Evolutionary conservation across 2,888 invertebrate species (phyloP).

Genomic region (Lottia scabra): DNA sequence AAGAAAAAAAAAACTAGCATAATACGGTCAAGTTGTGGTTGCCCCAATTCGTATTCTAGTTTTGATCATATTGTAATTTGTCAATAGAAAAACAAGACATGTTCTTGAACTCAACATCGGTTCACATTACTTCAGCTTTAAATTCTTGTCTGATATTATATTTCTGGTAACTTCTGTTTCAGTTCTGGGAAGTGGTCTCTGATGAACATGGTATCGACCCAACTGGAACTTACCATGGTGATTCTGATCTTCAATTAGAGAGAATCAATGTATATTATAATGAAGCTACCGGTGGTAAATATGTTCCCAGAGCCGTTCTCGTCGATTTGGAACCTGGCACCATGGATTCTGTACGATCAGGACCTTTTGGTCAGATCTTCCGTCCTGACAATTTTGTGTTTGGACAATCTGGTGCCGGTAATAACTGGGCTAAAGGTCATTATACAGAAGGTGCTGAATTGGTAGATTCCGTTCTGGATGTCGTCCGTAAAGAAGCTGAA

Average conservation of each 20-base stretch:
- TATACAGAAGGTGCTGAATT: too few species aligned
- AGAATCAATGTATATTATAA: conserved; percentile 10
- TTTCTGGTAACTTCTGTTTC: neutral
- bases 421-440: too few species aligned
- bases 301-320: neutral
- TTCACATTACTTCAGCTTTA: too few species aligned
- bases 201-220: conserved; percentile 28
- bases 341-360: neutral
- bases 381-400: neutral
- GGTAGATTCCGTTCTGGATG: too few species aligned
- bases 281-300: neutral
- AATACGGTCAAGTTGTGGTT: too few species aligned
- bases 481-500: too few species aligned
- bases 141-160: neutral
- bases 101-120: too few species aligned
- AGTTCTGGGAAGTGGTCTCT: conserved; percentile 27
- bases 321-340: neutral
- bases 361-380: neutral
- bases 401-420: neutral
- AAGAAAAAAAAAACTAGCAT: too few species aligned
- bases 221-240: conserved; percentile 21
- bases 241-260: conserved; percentile 22
- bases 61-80: too few species aligned
- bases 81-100: too few species aligned
- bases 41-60: too few species aligned